phyloP scores from a whole-genome alignment of 2,113 vertebrate species.

The Malurus alboscapulatus region DNA sequence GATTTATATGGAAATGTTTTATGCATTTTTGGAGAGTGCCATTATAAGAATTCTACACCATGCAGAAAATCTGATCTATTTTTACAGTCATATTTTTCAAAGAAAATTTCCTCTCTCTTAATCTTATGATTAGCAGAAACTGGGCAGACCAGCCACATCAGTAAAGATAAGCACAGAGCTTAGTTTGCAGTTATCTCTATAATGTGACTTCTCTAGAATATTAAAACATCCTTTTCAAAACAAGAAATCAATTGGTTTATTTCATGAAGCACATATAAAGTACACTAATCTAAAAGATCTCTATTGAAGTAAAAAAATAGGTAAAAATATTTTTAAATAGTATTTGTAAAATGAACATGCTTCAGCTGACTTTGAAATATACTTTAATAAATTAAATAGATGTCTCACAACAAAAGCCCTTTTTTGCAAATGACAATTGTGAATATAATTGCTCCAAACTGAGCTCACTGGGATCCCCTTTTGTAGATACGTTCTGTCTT shows the following conservation, averaged over 20 bases:
- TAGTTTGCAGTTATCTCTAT: not conserved
- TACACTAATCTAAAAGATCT: not conserved
- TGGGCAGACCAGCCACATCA: not conserved
- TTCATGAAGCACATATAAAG: not conserved
- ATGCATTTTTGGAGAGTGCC: not conserved
- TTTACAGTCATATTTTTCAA: not conserved
- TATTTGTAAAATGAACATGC: not conserved
- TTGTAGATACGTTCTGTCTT: not conserved
- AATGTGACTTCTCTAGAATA: not conserved
- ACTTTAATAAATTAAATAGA: not conserved
- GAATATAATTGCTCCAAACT: not conserved
- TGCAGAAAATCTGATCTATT: not conserved
- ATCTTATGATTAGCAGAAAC: not conserved
- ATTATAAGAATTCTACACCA: not conserved
- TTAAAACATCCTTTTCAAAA: not conserved
- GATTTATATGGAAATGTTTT: not conserved
- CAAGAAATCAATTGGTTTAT: not conserved
- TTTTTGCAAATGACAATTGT: rapidly evolving
- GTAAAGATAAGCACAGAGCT: not conserved
- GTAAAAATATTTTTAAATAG: not conserved
- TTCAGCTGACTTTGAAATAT: not conserved
- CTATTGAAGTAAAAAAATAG: not conserved
- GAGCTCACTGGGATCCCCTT: rapidly evolving
- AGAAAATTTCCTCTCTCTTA: not conserved
- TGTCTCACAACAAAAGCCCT: not conserved